These are phyloP conservation scores for Solea solea DNA, from an alignment of 2,113 vertebrate species.

Conservation along the genomic window DNA sequence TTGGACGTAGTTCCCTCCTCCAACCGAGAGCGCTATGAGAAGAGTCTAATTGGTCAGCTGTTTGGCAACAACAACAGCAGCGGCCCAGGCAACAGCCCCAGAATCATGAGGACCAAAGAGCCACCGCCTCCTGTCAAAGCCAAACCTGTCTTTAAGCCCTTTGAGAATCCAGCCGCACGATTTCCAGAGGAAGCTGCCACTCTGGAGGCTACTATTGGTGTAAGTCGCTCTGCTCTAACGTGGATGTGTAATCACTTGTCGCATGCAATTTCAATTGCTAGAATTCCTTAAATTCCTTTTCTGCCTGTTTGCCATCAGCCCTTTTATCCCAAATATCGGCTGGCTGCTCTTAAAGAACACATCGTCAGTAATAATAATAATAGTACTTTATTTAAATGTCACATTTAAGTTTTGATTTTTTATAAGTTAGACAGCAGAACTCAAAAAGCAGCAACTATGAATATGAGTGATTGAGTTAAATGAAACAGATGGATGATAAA, in stretches of 20 bases:
- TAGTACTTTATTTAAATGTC: no score
- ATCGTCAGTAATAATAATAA: no score
- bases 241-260: neutral
- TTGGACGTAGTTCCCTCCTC: slow-evolving; percentile 87
- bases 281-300: no score
- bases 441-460: no score
- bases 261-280: neutral
- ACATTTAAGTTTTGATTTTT: neutral
- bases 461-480: no score
- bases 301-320: no score
- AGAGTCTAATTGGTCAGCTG: slow-evolving; percentile 87
- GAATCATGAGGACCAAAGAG: slow-evolving; percentile 78
- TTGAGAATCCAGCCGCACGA: slow-evolving; percentile 62
- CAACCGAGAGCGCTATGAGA: slow-evolving; percentile 91
- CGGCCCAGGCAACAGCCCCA: slow-evolving; percentile 75
- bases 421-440: neutral
- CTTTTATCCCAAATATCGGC: no score
- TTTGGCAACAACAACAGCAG: slow-evolving; percentile 43
- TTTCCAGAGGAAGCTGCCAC: slow-evolving; percentile 55
- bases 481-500: no score
- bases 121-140: slow-evolving; percentile 81
- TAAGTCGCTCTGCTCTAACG: slow-evolving; percentile 35
- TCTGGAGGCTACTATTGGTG: slow-evolving; percentile 50
- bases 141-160: slow-evolving; percentile 80
- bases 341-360: no score